Evolutionary conservation across 2,113 vertebrate genomes (phyloP).

Genomic region (Mustela nigripes): DNA sequence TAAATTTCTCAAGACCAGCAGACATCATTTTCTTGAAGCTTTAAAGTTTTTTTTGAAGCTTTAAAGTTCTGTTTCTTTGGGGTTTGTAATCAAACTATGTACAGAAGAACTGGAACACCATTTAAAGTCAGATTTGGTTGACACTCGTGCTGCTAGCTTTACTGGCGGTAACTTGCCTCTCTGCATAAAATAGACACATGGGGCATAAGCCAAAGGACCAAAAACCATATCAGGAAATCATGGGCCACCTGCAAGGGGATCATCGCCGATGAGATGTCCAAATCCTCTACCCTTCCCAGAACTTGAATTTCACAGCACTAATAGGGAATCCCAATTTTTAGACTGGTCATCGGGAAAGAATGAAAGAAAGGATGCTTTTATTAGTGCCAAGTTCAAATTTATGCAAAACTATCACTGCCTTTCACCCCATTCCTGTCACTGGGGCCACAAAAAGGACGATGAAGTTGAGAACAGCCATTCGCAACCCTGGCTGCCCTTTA

Average conservation of each 20-base stretch:
- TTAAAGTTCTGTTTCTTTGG: constrained; percentile 69
- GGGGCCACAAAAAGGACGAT: not conserved
- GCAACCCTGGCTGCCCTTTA: not conserved
- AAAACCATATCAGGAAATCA: not conserved
- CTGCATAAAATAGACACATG: not conserved
- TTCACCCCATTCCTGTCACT: not conserved
- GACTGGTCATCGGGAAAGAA: constrained; percentile 10
- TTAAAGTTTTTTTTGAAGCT: constrained; percentile 40
- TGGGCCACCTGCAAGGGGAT: not conserved
- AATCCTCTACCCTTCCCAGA: not conserved
- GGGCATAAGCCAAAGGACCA: not conserved
- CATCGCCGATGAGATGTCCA: not conserved
- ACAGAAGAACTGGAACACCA: constrained; percentile 46
- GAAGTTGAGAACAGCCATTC: not conserved
- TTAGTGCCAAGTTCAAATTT: constrained; percentile 1
- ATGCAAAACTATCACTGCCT: not conserved
- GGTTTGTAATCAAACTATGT: constrained; percentile 74
- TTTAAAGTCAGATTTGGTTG: constrained; percentile 67
- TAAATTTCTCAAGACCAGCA: constrained; percentile 67
- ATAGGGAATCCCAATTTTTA: not conserved
- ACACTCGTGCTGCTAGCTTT: not conserved
- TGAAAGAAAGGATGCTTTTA: not conserved
- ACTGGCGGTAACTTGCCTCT: not conserved
- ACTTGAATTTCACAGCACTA: not conserved
- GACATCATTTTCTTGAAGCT: constrained; percentile 37